phyloP scores from a whole-genome alignment of 2,113 vertebrate genomes.

The Toxotes jaculatrix region DNA sequence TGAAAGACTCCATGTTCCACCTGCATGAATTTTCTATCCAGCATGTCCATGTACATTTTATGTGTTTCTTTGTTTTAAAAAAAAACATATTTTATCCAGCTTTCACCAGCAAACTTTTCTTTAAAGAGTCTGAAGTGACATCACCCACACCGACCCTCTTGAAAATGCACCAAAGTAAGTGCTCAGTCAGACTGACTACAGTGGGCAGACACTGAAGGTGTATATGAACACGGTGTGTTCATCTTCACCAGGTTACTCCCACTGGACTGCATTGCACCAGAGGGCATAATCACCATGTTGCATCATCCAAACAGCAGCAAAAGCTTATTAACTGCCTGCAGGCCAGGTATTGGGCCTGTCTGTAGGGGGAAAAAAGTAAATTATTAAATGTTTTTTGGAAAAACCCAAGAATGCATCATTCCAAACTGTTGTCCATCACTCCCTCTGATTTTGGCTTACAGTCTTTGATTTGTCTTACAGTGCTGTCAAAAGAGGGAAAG shows the following conservation, averaged over 20 bases:
- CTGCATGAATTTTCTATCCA: not conserved
- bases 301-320: slow-evolving; percentile 57
- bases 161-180: not conserved
- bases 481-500: slow-evolving; percentile 46
- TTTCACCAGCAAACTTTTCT: too few species aligned
- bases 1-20: not conserved
- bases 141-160: not conserved
- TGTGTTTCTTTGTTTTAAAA: too few species aligned
- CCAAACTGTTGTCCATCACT: slow-evolving; percentile 36
- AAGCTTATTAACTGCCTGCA: slow-evolving; percentile 38
- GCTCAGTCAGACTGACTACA: slow-evolving; percentile 5
- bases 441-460: slow-evolving; percentile 16
- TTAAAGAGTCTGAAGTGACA: not conserved
- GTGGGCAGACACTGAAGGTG: not conserved
- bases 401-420: slow-evolving; percentile 28
- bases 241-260: slow-evolving; percentile 19
- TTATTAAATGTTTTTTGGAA: slow-evolving; percentile 59
- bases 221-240: slow-evolving; percentile 17
- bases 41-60: too few species aligned
- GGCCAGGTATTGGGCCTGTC: slow-evolving; percentile 25
- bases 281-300: slow-evolving; percentile 44
- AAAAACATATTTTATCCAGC: too few species aligned
- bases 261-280: slow-evolving; percentile 33
- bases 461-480: slow-evolving; percentile 31
- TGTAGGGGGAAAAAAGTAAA: slow-evolving; percentile 37